Percentiles rank a stretch among this genome's conserved stretches.
Evolutionary conservation across 1,140 invertebrate genomes (phyloP).

Genomic region (Tetramorium alpestre): DNA sequence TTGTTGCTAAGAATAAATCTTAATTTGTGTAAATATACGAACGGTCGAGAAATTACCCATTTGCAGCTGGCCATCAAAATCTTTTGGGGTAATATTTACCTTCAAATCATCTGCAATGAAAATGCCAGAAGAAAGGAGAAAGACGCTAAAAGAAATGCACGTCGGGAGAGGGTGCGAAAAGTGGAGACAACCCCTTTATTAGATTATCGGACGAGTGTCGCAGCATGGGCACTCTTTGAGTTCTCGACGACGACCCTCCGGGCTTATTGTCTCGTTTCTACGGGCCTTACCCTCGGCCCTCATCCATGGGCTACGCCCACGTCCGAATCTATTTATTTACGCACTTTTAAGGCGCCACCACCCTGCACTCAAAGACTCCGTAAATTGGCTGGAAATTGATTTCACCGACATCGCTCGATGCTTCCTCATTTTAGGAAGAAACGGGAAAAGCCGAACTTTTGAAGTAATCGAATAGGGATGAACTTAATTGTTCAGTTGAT

Average conservation of each 20-base stretch:
- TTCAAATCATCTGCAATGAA: constrained; percentile 75
- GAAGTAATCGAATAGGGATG: constrained; percentile 11
- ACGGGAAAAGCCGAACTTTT: constrained; percentile 16
- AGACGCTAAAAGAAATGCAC: constrained; percentile 60
- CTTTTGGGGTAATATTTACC: constrained; percentile 82
- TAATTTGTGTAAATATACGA: neutral
- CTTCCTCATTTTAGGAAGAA: neutral
- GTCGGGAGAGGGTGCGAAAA: constrained; percentile 57
- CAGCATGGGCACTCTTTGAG: constrained; percentile 76
- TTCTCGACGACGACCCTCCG: constrained; percentile 77
- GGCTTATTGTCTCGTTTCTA: constrained; percentile 82
- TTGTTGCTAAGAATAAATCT: neutral
- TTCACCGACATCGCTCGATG: constrained; percentile 74
- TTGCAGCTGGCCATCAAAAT: constrained; percentile 70
- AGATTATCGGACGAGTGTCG: constrained; percentile 83
- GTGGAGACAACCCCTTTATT: constrained; percentile 82
- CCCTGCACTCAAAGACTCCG: constrained; percentile 71
- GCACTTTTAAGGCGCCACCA: constrained; percentile 81
- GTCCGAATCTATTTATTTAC: constrained; percentile 84
- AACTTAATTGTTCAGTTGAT: constrained; percentile 16
- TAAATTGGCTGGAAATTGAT: constrained; percentile 83
- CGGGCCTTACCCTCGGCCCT: constrained; percentile 72
- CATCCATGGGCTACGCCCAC: constrained; percentile 50
- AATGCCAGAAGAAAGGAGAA: constrained; percentile 66
- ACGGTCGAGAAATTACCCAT: constrained; percentile 68